phyloP scores from a whole-genome alignment of 1,140 invertebrate species.

The Pararge aegeria region DNA sequence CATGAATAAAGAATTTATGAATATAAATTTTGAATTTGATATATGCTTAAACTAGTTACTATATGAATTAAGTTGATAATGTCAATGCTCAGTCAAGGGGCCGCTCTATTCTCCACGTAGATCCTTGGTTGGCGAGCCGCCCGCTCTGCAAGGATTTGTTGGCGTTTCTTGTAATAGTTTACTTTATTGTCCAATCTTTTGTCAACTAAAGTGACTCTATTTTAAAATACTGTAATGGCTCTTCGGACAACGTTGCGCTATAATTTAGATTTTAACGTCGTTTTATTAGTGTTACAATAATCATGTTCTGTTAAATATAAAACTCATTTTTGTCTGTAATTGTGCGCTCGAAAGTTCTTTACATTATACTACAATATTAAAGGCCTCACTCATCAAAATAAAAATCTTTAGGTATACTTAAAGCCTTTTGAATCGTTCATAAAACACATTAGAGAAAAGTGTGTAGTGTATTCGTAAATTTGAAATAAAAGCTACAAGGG shows the following conservation, averaged over 20 bases:
- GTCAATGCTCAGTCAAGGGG: no score
- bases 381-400: no score
- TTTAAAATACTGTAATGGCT: constrained; percentile 13
- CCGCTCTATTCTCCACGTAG: not conserved
- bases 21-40: no score
- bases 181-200: constrained; percentile 25
- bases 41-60: no score
- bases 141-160: constrained; percentile 16
- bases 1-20: no score
- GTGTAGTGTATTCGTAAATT: no score
- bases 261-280: not conserved
- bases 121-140: constrained; percentile 9
- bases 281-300: constrained; percentile 1
- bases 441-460: no score
- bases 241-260: not conserved
- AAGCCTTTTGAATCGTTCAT: no score
- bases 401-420: no score
- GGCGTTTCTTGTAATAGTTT: constrained; percentile 25
- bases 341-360: not conserved
- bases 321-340: not conserved
- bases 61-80: no score
- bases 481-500: no score
- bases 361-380: no score
- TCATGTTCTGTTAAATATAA: not conserved
- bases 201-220: constrained; percentile 18